A percentile compares a stretch with the other conserved stretches of the same genome.
These are phyloP conservation scores for Eueremaeus valkanovi DNA, from an alignment of 2,888 invertebrate species.

Conservation along the genomic window DNA sequence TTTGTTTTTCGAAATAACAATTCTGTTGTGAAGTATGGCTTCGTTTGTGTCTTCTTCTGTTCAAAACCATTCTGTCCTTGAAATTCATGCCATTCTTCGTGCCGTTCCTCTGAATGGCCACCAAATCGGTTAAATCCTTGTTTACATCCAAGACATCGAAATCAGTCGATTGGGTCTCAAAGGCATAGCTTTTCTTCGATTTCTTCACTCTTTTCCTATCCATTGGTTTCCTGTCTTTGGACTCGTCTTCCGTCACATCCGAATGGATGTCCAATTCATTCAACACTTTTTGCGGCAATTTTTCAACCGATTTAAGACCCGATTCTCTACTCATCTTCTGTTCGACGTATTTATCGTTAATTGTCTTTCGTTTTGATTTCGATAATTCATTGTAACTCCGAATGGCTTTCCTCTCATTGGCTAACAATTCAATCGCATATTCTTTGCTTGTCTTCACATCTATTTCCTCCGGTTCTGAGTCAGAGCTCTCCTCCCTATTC, in stretches of 20 bases:
- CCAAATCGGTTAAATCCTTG: background rate
- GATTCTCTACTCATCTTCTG: background rate
- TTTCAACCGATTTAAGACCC: background rate
- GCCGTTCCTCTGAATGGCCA: background rate
- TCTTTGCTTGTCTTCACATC: background rate
- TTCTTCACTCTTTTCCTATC: background rate
- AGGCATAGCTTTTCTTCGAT: background rate
- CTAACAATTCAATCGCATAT: background rate
- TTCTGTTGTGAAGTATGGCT: background rate
- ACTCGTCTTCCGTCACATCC: background rate
- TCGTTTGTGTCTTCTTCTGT: background rate
- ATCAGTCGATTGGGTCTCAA: background rate
- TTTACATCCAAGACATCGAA: constrained; percentile 4
- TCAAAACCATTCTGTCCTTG: background rate
- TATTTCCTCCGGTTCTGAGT: constrained; percentile 20
- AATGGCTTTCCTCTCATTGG: background rate
- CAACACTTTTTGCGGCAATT: background rate
- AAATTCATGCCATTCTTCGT: background rate
- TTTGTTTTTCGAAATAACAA: background rate
- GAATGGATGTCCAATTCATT: background rate
- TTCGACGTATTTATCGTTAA: background rate
- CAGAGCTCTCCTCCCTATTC: background rate
- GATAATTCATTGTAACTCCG: background rate
- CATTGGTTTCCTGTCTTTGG: background rate
- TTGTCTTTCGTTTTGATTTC: background rate